phyloP scores from a whole-genome alignment of 2,888 invertebrate species.

The Zaprionus lineosus region DNA sequence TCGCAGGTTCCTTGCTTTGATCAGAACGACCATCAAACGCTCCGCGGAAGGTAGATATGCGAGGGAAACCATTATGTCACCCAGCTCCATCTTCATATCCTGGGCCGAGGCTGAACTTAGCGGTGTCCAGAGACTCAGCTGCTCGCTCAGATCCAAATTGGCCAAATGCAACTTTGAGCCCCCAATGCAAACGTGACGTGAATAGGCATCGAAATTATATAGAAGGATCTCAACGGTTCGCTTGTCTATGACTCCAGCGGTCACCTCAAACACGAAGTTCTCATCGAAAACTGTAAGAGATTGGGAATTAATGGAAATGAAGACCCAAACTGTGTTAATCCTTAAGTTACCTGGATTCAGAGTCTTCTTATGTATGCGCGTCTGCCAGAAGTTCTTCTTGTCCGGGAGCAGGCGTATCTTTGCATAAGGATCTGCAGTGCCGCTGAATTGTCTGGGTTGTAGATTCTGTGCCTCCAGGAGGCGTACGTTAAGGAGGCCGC shows the following conservation, averaged over 20 bases:
- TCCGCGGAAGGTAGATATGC: constrained; percentile 96
- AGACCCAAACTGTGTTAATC: too few relatives aligned
- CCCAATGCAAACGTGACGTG: constrained; percentile 86
- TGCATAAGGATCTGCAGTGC: constrained; percentile 87
- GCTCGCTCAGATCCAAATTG: constrained; percentile 85
- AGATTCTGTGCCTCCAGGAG: constrained; percentile 86
- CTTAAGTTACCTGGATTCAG: constrained; percentile 85
- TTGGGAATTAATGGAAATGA: background rate
- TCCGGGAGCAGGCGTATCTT: constrained; percentile 86
- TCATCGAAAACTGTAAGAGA: constrained; percentile 85
- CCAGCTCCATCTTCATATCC: constrained; percentile 89
- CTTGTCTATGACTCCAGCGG: constrained; percentile 83
- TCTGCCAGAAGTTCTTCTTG: constrained; percentile 86
- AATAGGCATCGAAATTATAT: constrained; percentile 87
- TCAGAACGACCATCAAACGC: constrained; percentile 93
- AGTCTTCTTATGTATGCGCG: constrained; percentile 86
- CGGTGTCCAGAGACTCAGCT: constrained; percentile 85
- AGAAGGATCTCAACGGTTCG: constrained; percentile 86
- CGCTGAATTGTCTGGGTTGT: constrained; percentile 85
- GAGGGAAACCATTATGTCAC: constrained; percentile 95
- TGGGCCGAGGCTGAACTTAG: constrained; percentile 84
- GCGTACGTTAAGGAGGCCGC: constrained; percentile 86
- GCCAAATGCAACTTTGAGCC: constrained; percentile 85
- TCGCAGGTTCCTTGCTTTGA: constrained; percentile 94
- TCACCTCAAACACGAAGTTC: constrained; percentile 87